Conservation (phyloP, 2,888 invertebrate species). For the Hesperia comma region DNA sequence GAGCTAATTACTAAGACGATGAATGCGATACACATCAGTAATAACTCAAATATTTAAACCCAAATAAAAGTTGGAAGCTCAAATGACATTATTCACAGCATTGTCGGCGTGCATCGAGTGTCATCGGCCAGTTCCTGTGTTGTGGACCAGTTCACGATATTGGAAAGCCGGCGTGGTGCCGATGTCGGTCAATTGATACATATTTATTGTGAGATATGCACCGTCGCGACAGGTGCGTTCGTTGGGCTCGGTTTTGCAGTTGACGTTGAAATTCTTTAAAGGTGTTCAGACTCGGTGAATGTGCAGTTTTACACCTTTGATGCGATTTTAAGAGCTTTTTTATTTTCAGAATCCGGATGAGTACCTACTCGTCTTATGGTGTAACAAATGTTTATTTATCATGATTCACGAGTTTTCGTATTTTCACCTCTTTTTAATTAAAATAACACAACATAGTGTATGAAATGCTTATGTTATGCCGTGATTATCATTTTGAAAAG, state of each 20-base stretch:
- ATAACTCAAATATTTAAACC: too few species aligned
- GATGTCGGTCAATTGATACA: conserved; percentile 54
- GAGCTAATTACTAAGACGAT: too few species aligned
- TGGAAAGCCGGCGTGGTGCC: conserved; percentile 43
- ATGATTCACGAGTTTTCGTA: too few species aligned
- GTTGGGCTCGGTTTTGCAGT: neutral
- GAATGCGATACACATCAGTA: too few species aligned
- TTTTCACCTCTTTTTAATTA: too few species aligned
- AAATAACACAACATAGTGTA: too few species aligned
- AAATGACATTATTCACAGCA: neutral
- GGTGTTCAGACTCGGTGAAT: neutral
- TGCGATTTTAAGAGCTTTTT: neutral
- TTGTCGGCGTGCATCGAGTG: neutral
- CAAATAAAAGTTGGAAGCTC: neutral
- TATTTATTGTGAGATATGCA: conserved; percentile 48
- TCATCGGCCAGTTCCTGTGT: conserved; percentile 14
- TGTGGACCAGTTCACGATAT: conserved; percentile 40
- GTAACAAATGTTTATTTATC: too few species aligned
- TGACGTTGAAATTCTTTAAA: conserved; percentile 1
- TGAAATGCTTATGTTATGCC: too few species aligned
- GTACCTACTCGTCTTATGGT: too few species aligned
- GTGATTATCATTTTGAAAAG: too few species aligned
- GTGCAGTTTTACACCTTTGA: neutral
- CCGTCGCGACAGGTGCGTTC: conserved; percentile 37
- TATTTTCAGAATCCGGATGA: too few species aligned